A percentile compares a stretch with the other conserved stretches of the same genome.
Conservation (phyloP, 1,140 invertebrate genomes). For the Ptiloglossa arizonensis region DNA sequence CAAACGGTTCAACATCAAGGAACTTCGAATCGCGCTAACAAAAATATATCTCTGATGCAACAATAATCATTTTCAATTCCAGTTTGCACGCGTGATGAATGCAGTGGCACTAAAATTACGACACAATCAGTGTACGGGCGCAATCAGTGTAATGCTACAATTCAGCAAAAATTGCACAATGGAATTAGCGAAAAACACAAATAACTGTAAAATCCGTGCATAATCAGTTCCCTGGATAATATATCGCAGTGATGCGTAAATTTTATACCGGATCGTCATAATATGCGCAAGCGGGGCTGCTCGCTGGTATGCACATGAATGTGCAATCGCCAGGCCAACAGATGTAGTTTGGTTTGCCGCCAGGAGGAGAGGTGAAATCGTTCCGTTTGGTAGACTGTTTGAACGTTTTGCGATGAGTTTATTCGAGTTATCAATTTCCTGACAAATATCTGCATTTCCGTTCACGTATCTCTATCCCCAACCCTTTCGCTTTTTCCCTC, state of each 20-base stretch:
- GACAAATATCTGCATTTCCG: slow-evolving; percentile 80
- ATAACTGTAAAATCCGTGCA: slow-evolving; percentile 18
- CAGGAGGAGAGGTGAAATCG: slow-evolving; percentile 59
- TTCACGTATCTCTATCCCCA: slow-evolving; percentile 23
- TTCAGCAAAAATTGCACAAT: slow-evolving; percentile 4
- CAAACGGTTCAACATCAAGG: no score
- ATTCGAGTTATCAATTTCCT: slow-evolving; percentile 82
- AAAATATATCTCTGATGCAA: background rate
- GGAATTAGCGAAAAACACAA: slow-evolving; percentile 27
- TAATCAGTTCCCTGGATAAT: slow-evolving; percentile 23
- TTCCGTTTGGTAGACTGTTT: slow-evolving; percentile 69
- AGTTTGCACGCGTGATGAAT: background rate
- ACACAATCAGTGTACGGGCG: background rate
- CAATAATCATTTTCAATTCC: background rate
- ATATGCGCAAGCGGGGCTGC: background rate
- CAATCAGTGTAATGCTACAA: slow-evolving; percentile 13
- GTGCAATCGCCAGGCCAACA: background rate
- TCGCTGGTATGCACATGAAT: background rate
- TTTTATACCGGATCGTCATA: slow-evolving; percentile 20
- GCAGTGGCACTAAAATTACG: background rate
- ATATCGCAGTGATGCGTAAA: slow-evolving; percentile 15
- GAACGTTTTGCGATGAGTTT: slow-evolving; percentile 77
- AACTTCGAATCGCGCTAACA: no score
- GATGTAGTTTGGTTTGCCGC: slow-evolving; percentile 48
- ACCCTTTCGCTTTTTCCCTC: slow-evolving; percentile 13